phyloP scores from a whole-genome alignment of 2,888 invertebrate species.

The Drosophila mettleri region DNA sequence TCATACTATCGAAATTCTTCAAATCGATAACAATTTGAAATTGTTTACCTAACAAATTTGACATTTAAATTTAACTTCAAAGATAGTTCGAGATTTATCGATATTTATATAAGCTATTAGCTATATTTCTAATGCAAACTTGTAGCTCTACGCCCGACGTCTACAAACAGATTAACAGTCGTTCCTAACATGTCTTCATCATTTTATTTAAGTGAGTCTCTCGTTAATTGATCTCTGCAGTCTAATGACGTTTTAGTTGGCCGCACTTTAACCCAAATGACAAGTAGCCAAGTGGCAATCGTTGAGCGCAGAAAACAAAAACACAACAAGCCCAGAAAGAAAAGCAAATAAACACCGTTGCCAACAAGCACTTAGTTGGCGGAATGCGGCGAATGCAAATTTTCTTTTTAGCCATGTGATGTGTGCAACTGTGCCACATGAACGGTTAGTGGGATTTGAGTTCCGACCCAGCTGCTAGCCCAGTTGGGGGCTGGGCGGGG shows the following conservation, averaged over 20 bases:
- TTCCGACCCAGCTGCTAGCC: slow-evolving; percentile 11
- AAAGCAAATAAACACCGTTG: slow-evolving; percentile 10
- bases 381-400: slow-evolving; percentile 17
- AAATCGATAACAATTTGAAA: too few species aligned
- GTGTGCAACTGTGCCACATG: slow-evolving; percentile 65
- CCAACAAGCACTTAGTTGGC: slow-evolving; percentile 7
- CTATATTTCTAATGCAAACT: too few species aligned
- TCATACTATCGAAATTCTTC: too few species aligned
- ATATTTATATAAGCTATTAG: too few species aligned
- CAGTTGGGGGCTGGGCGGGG: neutral
- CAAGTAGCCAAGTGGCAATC: slow-evolving; percentile 12
- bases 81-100: too few species aligned
- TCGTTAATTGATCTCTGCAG: neutral
- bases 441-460: slow-evolving; percentile 44
- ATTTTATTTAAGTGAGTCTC: too few species aligned
- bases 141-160: too few species aligned
- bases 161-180: too few species aligned
- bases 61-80: too few species aligned
- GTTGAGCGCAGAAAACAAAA: slow-evolving; percentile 6
- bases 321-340: neutral
- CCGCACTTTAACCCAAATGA: slow-evolving; percentile 17
- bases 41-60: too few species aligned
- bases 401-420: slow-evolving; percentile 33
- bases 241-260: slow-evolving; percentile 1
- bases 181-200: too few species aligned